Base-by-base conservation (phyloP, 2,888 invertebrate species). In the Tridacna gigas region DNA sequence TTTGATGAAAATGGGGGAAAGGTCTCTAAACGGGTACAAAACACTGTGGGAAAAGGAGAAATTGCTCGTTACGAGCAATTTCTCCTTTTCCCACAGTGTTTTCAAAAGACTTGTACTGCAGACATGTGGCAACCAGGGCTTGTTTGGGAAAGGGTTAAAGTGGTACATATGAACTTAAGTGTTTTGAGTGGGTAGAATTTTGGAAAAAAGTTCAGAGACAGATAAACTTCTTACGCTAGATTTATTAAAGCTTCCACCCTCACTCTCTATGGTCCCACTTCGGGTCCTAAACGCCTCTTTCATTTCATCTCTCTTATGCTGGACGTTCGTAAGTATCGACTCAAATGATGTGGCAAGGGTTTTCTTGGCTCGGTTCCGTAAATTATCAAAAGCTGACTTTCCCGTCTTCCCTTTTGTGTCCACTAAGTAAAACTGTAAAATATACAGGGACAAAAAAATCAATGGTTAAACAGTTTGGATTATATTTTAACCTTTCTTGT, bases 311-410 rank as follows among this genome's bases (percentile, higher is more conserved):
- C 83, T 90, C 85, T 91, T 92, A 26, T 89, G 88, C 9, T 89
- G 90, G 83, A 93, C 92, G 90, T 93, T 93, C 15, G 83, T 78
- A 37, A 95, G 85, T 65, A 95, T 90, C 75, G 94, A 94, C 88
- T 95, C 95, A 91, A 95, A 95, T 3, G 95, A 95, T 79, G 90
- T 93, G 18, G 95, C 93, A 69, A 95, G 89, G 26, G 95, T 95
- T 79, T 94, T 94, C 90, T 93, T 95, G 65, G 95, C 95, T 86
- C 94, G 94, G 86, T 93, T 93, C n/a, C 81, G 67, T 7, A 87
- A 45, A 48, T 69, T 86, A 75, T 93, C 93, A 80, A 93, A 90
- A 13, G 87, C 78, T 25, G 86, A 83, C n/a, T 83, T 87, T 25
- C 65, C 61, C 61, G 75, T n/a, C 81, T 86, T 80, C 4, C 88